Evolutionary conservation across 2,888 invertebrate genomes (phyloP).

Genomic region (Salticus scenicus): DNA sequence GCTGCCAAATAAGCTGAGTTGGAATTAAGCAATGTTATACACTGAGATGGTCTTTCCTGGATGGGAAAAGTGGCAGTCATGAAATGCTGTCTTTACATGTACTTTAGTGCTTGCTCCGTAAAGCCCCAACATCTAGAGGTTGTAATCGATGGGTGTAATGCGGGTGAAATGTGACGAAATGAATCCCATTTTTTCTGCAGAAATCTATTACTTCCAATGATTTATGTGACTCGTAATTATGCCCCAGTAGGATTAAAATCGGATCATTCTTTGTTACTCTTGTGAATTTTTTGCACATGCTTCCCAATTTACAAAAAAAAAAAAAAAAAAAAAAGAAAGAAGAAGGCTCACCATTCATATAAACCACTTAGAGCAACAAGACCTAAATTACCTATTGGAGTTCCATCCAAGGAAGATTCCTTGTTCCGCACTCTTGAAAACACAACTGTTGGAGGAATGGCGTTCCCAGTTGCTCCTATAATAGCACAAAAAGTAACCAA

Average conservation of each 20-base stretch:
- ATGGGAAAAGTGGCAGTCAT: conserved; percentile 4
- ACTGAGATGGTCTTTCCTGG: conserved; percentile 5
- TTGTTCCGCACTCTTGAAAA: conserved; percentile 5
- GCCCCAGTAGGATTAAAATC: conserved; percentile 11
- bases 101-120: conserved; percentile 1
- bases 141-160: background rate
- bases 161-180: background rate
- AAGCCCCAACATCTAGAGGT: conserved; percentile 13
- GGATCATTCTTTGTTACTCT: too few relatives aligned
- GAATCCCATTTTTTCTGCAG: conserved; percentile 11
- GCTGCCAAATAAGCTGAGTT: conserved; percentile 5
- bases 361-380: background rate
- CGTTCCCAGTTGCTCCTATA: conserved; percentile 7
- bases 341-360: conserved; percentile 6
- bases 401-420: background rate
- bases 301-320: background rate
- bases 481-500: conserved; percentile 6
- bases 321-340: too few relatives aligned
- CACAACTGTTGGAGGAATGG: background rate
- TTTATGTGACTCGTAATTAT: conserved; percentile 2
- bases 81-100: background rate
- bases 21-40: background rate
- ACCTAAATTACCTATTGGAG: conserved; percentile 1
- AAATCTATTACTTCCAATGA: background rate
- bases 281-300: conserved; percentile 13